Percentiles rank a stretch among this genome's conserved stretches.
These are phyloP conservation scores for Henricia sp. DNA, from an alignment of 53 echinoderm and acorn worm genomes.

Conservation along the genomic window DNA sequence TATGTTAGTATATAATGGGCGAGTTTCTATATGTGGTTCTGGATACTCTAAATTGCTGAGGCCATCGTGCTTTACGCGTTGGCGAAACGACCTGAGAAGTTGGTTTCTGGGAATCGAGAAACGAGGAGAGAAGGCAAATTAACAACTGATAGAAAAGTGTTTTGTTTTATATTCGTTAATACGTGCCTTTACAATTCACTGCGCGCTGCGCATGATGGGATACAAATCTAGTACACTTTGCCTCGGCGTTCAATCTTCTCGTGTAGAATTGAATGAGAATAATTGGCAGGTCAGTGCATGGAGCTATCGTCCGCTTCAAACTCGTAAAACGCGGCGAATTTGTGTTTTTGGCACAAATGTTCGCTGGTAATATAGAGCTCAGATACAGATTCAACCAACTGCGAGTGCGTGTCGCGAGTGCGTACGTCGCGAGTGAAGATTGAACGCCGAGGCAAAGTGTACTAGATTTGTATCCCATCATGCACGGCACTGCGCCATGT, in stretches of 20 bases:
- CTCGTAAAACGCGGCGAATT: no score
- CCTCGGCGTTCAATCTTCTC: background rate
- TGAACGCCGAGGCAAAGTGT: no score
- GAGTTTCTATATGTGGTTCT: background rate
- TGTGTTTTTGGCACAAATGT: no score
- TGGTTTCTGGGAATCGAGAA: background rate
- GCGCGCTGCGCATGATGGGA: background rate
- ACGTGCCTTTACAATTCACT: background rate
- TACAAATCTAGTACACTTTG: background rate
- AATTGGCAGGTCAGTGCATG: background rate
- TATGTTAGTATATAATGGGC: constrained; percentile 17
- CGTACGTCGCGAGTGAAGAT: no score
- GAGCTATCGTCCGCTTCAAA: no score
- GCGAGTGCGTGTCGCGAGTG: no score
- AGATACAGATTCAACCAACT: no score
- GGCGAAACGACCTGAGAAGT: constrained; percentile 1
- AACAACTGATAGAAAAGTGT: background rate
- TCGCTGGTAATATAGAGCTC: no score
- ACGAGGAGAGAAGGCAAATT: no score
- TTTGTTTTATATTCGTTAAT: background rate
- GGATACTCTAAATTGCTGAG: constrained; percentile 8
- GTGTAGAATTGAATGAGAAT: background rate
- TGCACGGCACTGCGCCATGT: no score
- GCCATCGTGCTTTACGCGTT: constrained; percentile 6
- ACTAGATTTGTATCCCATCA: no score